Base-by-base conservation (phyloP, 2,797 vertebrate species). In the Centroberyx gerrardi region DNA sequence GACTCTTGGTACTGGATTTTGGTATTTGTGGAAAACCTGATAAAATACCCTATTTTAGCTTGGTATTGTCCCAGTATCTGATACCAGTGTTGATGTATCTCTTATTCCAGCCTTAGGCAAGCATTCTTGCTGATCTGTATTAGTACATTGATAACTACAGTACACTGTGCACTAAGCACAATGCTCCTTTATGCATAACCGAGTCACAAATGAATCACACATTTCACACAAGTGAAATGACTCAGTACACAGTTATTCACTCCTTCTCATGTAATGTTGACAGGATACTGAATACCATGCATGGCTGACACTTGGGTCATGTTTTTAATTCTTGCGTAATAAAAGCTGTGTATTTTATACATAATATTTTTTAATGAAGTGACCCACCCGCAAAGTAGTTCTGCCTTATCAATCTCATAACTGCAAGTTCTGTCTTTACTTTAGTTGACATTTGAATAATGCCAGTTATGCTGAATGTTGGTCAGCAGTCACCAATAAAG, bases 241-340 rank as follows among this genome's bases (percentile, higher is more conserved):
- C 44, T 46, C 28, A 12, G 10, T 10, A 29, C 53, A 5, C 28
- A 13, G 22, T 13, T 55, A 29, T 55, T 12, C 10, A 40, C 22
- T 22, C 22, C 13, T 15, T 54, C 52, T 3, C 22, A 13, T 54
- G 8, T 22, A n/a, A 52, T 28, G 8, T 12, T 22, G 27, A 31
- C 53, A 27, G 13, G 10, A 22, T 7, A 0, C 22, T 68, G 64
- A 46, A 38, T 73, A 72, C 67, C 31, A 64, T 10, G 14, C 29
- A 31, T n/a, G 8, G 4, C 61, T 65, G 61, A 74, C n/a, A 52
- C 49, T 27, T 12, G 1, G 3, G 22, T 69, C 52, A 5, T 62
- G 22, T 65, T 53, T 70, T 42, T 42, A 46, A 46, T 46, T 15
- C 44, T 46, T 17, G 3, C 15, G 10, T 46, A 46, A 13, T 46